These are phyloP conservation scores for Varanus komodoensis DNA, from an alignment of 2,113 vertebrate species.

Conservation along the genomic window DNA sequence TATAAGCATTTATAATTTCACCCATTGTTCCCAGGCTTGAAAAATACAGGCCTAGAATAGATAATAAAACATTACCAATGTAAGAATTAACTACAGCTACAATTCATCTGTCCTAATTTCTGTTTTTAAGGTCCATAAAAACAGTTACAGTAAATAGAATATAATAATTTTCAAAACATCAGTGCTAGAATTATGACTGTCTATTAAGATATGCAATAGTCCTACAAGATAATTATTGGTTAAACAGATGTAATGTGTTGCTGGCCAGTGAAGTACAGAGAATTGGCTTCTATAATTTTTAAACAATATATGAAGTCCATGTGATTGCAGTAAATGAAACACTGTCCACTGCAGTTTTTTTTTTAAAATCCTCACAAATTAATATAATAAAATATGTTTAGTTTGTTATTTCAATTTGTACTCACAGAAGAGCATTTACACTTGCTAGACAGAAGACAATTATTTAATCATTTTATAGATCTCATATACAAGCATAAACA, in stretches of 20 bases:
- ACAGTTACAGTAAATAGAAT: conserved; percentile 54
- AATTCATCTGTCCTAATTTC: conserved; percentile 52
- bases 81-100: conserved; percentile 16
- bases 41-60: conserved; percentile 4
- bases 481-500: conserved; percentile 50
- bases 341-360: background rate
- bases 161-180: conserved; percentile 45
- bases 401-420: conserved; percentile 56
- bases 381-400: conserved; percentile 45
- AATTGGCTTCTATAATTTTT: conserved; percentile 53
- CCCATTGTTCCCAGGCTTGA: background rate
- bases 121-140: conserved; percentile 59
- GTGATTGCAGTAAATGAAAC: conserved; percentile 47
- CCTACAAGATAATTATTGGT: conserved; percentile 48
- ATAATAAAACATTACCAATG: conserved; percentile 42
- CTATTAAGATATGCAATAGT: conserved; percentile 53
- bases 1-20: background rate
- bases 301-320: conserved; percentile 50
- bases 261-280: conserved; percentile 43
- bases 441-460: conserved; percentile 55
- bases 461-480: conserved; percentile 63
- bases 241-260: conserved; percentile 49
- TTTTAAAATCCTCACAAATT: conserved; percentile 28
- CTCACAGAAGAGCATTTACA: conserved; percentile 45
- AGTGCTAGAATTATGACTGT: conserved; percentile 42